Base-by-base conservation (phyloP, 2,797 vertebrate species). In the Sebastiscus albofasciatus region DNA sequence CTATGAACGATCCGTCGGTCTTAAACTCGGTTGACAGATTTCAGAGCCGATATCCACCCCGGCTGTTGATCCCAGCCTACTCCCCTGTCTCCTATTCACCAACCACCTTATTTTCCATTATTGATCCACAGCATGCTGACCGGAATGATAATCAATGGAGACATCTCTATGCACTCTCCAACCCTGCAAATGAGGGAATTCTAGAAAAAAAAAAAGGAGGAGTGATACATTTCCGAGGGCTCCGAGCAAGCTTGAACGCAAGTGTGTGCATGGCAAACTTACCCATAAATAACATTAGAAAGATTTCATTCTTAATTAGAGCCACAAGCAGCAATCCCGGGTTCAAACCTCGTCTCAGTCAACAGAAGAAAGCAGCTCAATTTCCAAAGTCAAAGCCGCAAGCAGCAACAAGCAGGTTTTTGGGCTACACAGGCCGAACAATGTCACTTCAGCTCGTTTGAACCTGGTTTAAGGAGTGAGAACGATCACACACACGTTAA, bases 91-190 rank as follows among this genome's bases (percentile, higher is more conserved):
- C 52, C 49, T 24, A n/a, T 59, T 75, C 76, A 75, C 72, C 67
- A 68, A n/a, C 16, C 77, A 71, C 54, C 67, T 74, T 36, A 75
- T 82, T 83, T 89, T 89, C 80, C 89, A 88, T 90, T 93, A 95
- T 93, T 81, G 92, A 95, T 93, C 79, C 1, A 3, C 67, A 61
- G 72, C 73, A 83, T 13, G 33, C 87, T 90, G 92, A 91, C 91
- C 80, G 77, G 84, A 93, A 91, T 81, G 75, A 92, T 93, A 93
- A 95, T 94, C 92, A 90, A 93, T 93, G 85, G 74, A 90, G 87
- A 94, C 87, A 81, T 94, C 90, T 94, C 86, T 82, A 93, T 93
- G 91, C 87, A 93, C 87, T 90, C 78, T 77, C 59, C 72, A 87
- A 77, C 79, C 72, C 81, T 71, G 76, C 80, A 88, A 88, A 89